Evolutionary conservation across 2,113 vertebrate species (phyloP), one percentile per base, ranked within the genome.

Genomic region (Salvelinus sp.): DNA sequence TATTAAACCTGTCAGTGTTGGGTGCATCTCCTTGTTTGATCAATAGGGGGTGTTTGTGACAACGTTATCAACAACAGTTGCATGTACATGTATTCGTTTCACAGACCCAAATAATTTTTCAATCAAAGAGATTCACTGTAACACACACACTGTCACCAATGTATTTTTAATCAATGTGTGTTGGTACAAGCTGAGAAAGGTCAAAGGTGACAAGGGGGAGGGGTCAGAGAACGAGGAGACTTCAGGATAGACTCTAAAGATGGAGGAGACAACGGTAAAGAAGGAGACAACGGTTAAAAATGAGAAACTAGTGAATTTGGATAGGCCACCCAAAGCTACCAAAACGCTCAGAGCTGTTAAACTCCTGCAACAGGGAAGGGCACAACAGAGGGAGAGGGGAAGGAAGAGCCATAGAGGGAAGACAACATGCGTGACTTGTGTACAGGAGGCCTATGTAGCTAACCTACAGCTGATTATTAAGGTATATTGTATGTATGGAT

Each of bases 131-230:
- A 44, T 44, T 44, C 2, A 2, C 38, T 44, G 38, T 44, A 44
- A 44, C 38, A 44, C 38, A 44, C 38, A 44, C 9, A 10, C 6
- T 10, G 38, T 44, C 38, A 44, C 38, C 38, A 44, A 44, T 12
- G 38, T 44, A 12, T 44, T 12, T 44, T 44, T 44, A 44, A 44
- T 9, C 38, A 44, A 10, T 44, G 38, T 44, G 38, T 25, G 9
- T 6, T 6, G 54, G 1, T 3, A 6, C 74, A 96, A 90, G 71
- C 84, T 99, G 79, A 96, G 93, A 87, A 99, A 97, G 81, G 18
- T 94, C 64, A 88, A 86, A 69, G 91, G 90, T 4, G 95, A 96
- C n/a, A 95, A 91, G 70, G 75, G 72, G 0, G 88, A 88, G 13
- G 92, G 64, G 93, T 76, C 64, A 58, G 47, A 70, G n/a, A 69